These are phyloP conservation scores for Rhizomys pruinosus DNA, from an alignment of 2,113 vertebrate genomes.

Conservation along the genomic window DNA sequence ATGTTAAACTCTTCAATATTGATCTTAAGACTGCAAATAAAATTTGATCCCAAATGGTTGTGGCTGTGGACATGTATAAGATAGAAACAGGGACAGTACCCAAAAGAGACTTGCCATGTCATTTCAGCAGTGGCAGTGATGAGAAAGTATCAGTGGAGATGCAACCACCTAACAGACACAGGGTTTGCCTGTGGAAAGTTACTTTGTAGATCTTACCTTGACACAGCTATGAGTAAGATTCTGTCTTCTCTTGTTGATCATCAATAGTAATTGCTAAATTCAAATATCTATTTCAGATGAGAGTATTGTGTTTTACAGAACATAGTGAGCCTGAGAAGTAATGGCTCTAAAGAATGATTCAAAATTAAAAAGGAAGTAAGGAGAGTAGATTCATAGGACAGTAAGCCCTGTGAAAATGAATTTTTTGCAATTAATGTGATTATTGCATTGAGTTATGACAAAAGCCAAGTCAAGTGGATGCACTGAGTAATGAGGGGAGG, in stretches of 20 bases:
- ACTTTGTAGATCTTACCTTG: background rate
- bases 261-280: slow-evolving; percentile 84
- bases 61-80: background rate
- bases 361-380: too few species aligned
- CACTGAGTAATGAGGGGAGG: slow-evolving; percentile 41
- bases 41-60: background rate
- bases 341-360: background rate
- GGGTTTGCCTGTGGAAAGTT: background rate
- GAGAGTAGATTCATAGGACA: slow-evolving; percentile 39
- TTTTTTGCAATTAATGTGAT: slow-evolving; percentile 90
- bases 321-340: slow-evolving; percentile 25
- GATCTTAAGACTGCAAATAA: background rate
- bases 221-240: background rate
- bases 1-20: background rate
- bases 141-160: background rate
- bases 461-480: slow-evolving; percentile 5
- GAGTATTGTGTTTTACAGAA: slow-evolving; percentile 11
- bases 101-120: background rate
- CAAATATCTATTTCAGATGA: slow-evolving; percentile 67
- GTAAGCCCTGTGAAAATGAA: slow-evolving; percentile 54
- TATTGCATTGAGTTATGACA: slow-evolving; percentile 81
- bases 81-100: background rate
- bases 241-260: slow-evolving; percentile 82
- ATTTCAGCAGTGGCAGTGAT: background rate
- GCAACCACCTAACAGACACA: background rate